A percentile compares a stretch with the other conserved stretches of the same genome.
Evolutionary conservation across 1,140 invertebrate species (phyloP).

Genomic region (Rhopalosiphum maidis): DNA sequence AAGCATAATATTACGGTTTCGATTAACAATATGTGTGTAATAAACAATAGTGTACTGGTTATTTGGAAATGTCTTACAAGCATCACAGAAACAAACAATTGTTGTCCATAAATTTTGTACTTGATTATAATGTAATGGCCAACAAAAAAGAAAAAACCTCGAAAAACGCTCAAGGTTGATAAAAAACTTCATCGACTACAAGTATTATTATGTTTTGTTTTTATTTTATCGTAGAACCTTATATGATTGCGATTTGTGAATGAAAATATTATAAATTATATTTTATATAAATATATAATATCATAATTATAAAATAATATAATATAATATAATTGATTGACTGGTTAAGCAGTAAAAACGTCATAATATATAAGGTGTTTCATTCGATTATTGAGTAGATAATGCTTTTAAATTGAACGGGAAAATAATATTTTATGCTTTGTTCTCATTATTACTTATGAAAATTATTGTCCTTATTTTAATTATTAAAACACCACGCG

Average conservation of each 20-base stretch:
- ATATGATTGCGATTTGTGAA: not conserved
- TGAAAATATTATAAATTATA: not conserved
- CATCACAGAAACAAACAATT: not conserved
- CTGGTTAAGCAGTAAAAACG: too few relatives aligned
- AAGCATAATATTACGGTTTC: too few relatives aligned
- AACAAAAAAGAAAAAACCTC: not conserved
- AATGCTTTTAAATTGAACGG: not conserved
- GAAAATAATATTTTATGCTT: not conserved
- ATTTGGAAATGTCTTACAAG: too few relatives aligned
- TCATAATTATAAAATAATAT: not conserved
- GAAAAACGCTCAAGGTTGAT: not conserved
- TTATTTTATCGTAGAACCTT: not conserved
- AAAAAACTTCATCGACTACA: not conserved
- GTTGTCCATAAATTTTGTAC: not conserved
- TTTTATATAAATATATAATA: not conserved
- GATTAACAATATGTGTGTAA: too few relatives aligned
- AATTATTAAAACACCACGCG: not conserved
- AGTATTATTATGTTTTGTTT: not conserved
- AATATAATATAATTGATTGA: not conserved
- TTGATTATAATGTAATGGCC: not conserved
- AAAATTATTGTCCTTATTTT: not conserved
- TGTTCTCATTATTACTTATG: not conserved
- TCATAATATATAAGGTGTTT: not conserved
- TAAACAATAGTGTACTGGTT: too few relatives aligned
- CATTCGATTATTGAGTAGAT: not conserved